Percentiles rank a stretch among this genome's conserved stretches.
Conservation (phyloP, 2,888 invertebrate species). For the Ormyrus pomaceus region DNA sequence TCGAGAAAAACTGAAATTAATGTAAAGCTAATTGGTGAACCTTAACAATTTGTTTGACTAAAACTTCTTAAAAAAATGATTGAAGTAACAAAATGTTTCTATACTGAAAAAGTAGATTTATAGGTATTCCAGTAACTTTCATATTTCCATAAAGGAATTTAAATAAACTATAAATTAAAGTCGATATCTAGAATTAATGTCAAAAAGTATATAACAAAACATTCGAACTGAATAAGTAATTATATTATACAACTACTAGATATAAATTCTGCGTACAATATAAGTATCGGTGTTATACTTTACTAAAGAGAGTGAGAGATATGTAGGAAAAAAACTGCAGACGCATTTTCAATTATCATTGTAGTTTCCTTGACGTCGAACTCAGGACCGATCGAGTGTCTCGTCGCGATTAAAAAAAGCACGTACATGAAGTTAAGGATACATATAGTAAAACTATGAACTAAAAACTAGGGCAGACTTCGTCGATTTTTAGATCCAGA, state of each 20-base stretch:
- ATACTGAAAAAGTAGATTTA: neutral
- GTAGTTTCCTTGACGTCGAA: slow-evolving; percentile 28
- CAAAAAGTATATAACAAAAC: slow-evolving; percentile 20
- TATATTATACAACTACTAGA: slow-evolving; percentile 27
- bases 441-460: slow-evolving; percentile 9
- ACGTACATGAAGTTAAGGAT: neutral
- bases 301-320: slow-evolving; percentile 27
- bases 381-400: slow-evolving; percentile 46
- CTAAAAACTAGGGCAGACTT: slow-evolving; percentile 16
- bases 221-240: slow-evolving; percentile 36
- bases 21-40: neutral
- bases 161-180: slow-evolving; percentile 12
- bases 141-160: slow-evolving; percentile 18
- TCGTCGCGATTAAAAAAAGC: slow-evolving; percentile 48
- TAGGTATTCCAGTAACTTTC: slow-evolving; percentile 16
- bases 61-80: neutral
- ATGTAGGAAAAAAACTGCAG: neutral
- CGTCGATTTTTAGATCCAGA: slow-evolving; percentile 43
- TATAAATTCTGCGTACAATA: slow-evolving; percentile 34
- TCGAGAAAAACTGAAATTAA: neutral
- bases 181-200: neutral
- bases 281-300: slow-evolving; percentile 39
- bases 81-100: neutral
- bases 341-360: slow-evolving; percentile 1
- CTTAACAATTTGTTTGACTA: neutral